These are phyloP conservation scores for Teinopalpus imperialis DNA, from an alignment of 2,888 invertebrate species.

Conservation along the genomic window DNA sequence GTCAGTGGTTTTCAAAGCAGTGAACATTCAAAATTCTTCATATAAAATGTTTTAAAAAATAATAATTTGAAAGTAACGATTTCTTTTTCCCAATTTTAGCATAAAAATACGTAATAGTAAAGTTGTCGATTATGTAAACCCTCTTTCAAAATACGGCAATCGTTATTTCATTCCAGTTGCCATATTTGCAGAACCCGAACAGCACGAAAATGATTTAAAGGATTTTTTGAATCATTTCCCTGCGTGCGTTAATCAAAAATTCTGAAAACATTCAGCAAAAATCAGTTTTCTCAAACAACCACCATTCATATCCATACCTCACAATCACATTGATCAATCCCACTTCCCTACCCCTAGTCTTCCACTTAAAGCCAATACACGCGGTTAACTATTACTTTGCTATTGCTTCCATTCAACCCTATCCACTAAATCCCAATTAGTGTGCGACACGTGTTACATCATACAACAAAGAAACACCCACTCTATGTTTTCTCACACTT, in stretches of 20 bases:
- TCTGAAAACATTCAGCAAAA: slow-evolving; percentile 17
- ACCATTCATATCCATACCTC: neutral
- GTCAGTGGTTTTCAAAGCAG: too few species aligned
- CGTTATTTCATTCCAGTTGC: neutral
- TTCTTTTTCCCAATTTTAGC: too few species aligned
- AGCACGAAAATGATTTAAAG: slow-evolving; percentile 16
- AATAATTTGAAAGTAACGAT: too few species aligned
- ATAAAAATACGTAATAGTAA: too few species aligned
- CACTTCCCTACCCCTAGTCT: neutral
- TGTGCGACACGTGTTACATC: slow-evolving; percentile 19
- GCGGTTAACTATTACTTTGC: slow-evolving; percentile 18
- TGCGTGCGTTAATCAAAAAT: slow-evolving; percentile 13
- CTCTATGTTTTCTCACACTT: slow-evolving; percentile 6
- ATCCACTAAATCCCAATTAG: slow-evolving; percentile 26
- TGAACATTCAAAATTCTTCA: too few species aligned
- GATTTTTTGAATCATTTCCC: slow-evolving; percentile 12
- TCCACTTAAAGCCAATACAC: slow-evolving; percentile 17
- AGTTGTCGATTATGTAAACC: slow-evolving; percentile 7
- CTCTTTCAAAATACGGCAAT: slow-evolving; percentile 8
- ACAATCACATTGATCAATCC: slow-evolving; percentile 13
- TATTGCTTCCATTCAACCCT: slow-evolving; percentile 13
- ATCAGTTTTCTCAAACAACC: slow-evolving; percentile 2
- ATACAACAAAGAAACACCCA: slow-evolving; percentile 24
- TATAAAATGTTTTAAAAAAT: too few species aligned
- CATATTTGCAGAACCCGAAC: slow-evolving; percentile 11